Base-by-base conservation (phyloP, 2,888 invertebrate genomes). In the Apotomis turbidana region DNA sequence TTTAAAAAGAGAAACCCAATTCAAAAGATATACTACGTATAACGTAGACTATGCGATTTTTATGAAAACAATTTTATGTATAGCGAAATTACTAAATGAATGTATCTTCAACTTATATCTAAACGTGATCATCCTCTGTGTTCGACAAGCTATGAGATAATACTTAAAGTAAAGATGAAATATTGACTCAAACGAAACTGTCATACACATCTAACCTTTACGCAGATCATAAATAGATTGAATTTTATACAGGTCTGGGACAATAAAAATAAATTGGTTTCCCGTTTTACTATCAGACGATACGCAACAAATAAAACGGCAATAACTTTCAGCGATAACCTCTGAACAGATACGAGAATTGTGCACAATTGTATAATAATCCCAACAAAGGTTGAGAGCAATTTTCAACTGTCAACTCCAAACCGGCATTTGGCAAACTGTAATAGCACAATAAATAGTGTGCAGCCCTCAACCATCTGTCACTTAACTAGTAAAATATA, bases 401-500 rank as follows among this genome's bases (percentile, higher is more conserved):
- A 90, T 92, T 89, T 87, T 85, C 84, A 87, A 86, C 91, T 90
- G 91, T 90, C 91, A 88, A 79, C 82, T 84, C 85, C 90, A 87
- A 86, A 81, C 86, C 76, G 83, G 87, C 89, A 87, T 90, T 91
- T 90, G 88, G 85, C 89, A 79, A 86, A 81, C 86, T 84, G 87
- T 92, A 92, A 93, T 92, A 87, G 90, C 83, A 90, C 91, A 91
- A 92, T 91, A 90, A 90, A 91, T 92, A 93, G 92, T 92, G 91
- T 81, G 85, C 90, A 90, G 87, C 92, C 91, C 90, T 87, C 81
- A 85, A 89, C 87, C 93, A 93, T 93, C 93, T 93, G 93, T 93
- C 93, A 92, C 89, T 90, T 91, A 89, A 91, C 90, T 90, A 92
- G 89, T 90, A 93, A 91, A 92, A 91, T 93, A 93, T 91, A 93